These are phyloP conservation scores for Dynastes tityus DNA, from an alignment of 2,888 invertebrate genomes.

Conservation along the genomic window DNA sequence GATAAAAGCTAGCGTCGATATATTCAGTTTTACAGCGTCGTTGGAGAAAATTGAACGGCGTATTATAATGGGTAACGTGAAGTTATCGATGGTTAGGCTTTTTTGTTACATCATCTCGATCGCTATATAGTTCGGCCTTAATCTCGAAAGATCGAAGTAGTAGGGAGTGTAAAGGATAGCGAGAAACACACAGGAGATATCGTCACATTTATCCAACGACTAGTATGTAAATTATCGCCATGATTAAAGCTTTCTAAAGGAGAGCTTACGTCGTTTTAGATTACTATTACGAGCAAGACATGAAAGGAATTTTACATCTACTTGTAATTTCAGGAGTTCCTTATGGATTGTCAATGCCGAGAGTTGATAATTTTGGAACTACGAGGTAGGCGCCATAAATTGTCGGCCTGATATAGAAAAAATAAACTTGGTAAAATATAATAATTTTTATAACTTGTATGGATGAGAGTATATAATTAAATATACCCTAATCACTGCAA, in stretches of 20 bases:
- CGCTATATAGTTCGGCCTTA: constrained; percentile 38
- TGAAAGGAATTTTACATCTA: background rate
- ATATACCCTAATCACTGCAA: no score
- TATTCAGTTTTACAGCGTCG: constrained; percentile 56
- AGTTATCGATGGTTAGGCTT: constrained; percentile 49
- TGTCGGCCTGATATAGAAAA: no score
- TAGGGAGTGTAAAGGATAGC: background rate
- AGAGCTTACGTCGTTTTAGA: background rate
- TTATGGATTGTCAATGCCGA: no score
- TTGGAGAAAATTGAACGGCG: constrained; percentile 55
- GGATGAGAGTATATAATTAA: no score
- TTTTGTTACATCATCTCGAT: constrained; percentile 31
- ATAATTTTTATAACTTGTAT: no score
- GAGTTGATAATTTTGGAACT: no score
- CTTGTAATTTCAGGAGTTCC: no score
- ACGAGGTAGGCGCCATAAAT: no score
- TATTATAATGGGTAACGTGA: constrained; percentile 47
- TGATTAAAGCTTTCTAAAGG: background rate
- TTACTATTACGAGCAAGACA: background rate
- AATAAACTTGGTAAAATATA: no score
- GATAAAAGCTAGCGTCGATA: constrained; percentile 56
- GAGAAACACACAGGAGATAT: background rate
- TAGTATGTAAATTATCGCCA: constrained; percentile 10
- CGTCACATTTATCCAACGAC: constrained; percentile 2
- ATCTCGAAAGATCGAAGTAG: constrained; percentile 22